phyloP scores from a whole-genome alignment of 2,888 invertebrate genomes.

The Brachylomia viminalis region DNA sequence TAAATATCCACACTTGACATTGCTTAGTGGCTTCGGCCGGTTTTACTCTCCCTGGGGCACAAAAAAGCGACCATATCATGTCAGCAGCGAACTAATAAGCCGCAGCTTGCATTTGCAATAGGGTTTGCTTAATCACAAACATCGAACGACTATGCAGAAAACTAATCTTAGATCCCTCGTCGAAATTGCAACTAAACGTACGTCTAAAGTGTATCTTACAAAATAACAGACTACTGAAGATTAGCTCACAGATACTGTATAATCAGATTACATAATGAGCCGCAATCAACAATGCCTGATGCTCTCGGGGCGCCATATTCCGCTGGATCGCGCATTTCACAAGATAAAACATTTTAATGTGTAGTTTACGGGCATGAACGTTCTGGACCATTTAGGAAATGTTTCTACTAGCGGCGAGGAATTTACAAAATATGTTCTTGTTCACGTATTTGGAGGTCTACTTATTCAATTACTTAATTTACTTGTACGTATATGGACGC shows the following conservation, averaged over 20 bases:
- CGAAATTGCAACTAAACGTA: slow-evolving; percentile 61
- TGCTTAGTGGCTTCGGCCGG: slow-evolving; percentile 38
- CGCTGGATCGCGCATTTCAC: slow-evolving; percentile 54
- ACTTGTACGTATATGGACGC: neutral
- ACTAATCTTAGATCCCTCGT: slow-evolving; percentile 52
- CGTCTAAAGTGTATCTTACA: slow-evolving; percentile 58
- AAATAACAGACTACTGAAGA: slow-evolving; percentile 68
- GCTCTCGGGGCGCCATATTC: slow-evolving; percentile 57
- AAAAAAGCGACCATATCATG: slow-evolving; percentile 32
- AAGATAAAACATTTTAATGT: slow-evolving; percentile 61
- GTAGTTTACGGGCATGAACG: slow-evolving; percentile 51
- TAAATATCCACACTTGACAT: slow-evolving; percentile 29
- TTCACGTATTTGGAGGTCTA: slow-evolving; percentile 8
- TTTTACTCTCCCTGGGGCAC: slow-evolving; percentile 23
- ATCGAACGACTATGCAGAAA: slow-evolving; percentile 52
- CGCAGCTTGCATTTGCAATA: slow-evolving; percentile 30
- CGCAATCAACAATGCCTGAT: slow-evolving; percentile 62
- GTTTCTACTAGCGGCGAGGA: slow-evolving; percentile 25
- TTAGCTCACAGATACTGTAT: slow-evolving; percentile 65
- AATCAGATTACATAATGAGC: slow-evolving; percentile 68
- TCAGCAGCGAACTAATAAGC: slow-evolving; percentile 41
- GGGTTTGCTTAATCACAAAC: slow-evolving; percentile 51
- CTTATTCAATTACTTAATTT: slow-evolving; percentile 33
- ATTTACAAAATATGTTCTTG: slow-evolving; percentile 32
- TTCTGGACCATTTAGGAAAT: slow-evolving; percentile 59